These are phyloP conservation scores for Bubalus kerabau DNA, from an alignment of 2,113 vertebrate genomes.

Conservation along the genomic window DNA sequence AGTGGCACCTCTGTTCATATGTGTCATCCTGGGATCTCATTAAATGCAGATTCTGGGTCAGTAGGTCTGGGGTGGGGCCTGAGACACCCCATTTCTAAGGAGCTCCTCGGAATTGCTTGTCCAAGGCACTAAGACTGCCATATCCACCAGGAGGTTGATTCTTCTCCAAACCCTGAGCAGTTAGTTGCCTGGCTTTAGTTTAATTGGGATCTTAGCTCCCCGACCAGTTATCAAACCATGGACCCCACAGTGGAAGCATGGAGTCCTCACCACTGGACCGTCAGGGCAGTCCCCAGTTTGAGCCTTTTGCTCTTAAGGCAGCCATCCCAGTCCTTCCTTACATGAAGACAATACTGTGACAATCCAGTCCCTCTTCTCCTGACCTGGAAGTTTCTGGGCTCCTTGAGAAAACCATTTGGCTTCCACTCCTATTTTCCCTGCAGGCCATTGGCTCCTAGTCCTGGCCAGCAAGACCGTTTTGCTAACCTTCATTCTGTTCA, in stretches of 20 bases:
- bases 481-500: neutral
- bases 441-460: neutral
- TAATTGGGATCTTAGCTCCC: neutral
- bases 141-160: neutral
- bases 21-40: neutral
- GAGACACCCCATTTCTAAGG: neutral
- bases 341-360: rapidly evolving
- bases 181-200: neutral
- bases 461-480: neutral
- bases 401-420: neutral
- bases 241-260: neutral
- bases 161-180: neutral
- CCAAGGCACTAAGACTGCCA: neutral
- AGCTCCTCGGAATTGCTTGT: neutral
- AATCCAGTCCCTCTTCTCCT: neutral
- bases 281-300: neutral
- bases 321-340: neutral
- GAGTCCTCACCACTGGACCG: neutral
- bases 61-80: neutral
- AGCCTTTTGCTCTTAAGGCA: neutral
- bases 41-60: neutral
- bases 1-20: rapidly evolving
- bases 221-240: neutral
- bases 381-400: neutral
- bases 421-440: neutral